These are phyloP conservation scores for Aleadryas rufinucha DNA, from an alignment of 2,113 vertebrate species.

Conservation along the genomic window DNA sequence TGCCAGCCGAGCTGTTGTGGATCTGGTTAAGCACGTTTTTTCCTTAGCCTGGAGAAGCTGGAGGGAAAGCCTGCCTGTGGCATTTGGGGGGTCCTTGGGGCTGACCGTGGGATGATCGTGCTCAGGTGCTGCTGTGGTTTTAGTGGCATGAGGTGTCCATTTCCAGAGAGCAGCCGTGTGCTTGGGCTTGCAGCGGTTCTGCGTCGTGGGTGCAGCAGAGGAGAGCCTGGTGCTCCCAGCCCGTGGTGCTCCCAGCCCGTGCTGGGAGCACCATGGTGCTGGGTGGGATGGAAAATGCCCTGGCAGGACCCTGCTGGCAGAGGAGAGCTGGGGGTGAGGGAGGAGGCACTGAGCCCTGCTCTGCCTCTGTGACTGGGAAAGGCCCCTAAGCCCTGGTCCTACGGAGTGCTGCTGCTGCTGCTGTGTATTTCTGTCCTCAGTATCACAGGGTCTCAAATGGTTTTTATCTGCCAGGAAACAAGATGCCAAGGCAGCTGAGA, in stretches of 20 bases:
- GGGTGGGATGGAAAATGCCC: background rate
- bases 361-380: background rate
- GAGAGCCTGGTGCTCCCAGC: background rate
- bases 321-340: background rate
- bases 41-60: background rate
- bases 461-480: background rate
- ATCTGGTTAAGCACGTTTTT: background rate
- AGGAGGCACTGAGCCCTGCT: background rate
- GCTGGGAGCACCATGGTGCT: rapidly evolving
- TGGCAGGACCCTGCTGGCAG: background rate
- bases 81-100: background rate
- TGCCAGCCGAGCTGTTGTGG: background rate
- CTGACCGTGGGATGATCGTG: background rate
- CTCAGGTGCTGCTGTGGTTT: background rate
- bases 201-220: background rate
- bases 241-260: background rate
- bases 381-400: background rate
- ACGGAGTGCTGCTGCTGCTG: background rate
- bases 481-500: background rate
- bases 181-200: background rate
- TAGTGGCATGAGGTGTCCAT: background rate
- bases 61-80: background rate
- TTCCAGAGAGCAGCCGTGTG: background rate
- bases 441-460: rapidly evolving
- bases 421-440: background rate